Evolutionary conservation across 1,140 invertebrate genomes (phyloP), one percentile per base, ranked within the genome.

Genomic region (Pogonognathellus flavescens): DNA sequence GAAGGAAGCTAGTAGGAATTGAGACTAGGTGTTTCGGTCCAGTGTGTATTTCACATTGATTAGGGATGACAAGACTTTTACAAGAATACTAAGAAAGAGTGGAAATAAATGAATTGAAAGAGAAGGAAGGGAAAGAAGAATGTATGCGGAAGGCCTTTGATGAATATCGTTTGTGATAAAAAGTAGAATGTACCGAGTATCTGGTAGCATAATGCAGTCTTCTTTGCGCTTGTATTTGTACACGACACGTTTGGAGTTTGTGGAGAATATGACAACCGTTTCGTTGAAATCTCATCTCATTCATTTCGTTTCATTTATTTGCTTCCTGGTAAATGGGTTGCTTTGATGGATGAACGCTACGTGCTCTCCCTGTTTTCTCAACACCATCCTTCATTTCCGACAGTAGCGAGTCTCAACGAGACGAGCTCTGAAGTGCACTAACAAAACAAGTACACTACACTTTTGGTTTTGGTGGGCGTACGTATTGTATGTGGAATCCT

Each of bases 221-320:
- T 41, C 31, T 41, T 41, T 41, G 31, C 31, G 31, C 31, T 41
- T 41, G 31, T 41, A 41, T 41, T 41, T 41, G 31, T 3, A 41
- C 31, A 41, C 31, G 5, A 25, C 62, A 66, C 22, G 6, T 20
- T 66, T 25, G 6, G 11, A 25, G 22, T 66, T 31, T 31, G 62
- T 66, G 22, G 62, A 66, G 62, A 31, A 20, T 20, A 66, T 66
- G 62, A 66, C 62, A 66, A 66, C 20, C 22, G 14, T 31, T 66
- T 66, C 62, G 62, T 66, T 20, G 62, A 66, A 66, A 66, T 66
- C 62, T 66, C 62, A 66, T 66, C 62, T 66, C 62, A 66, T 66
- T 66, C 62, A 66, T 66, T 66, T 66, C 62, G 62, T 66, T 66
- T 66, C 62, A 66, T 66, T 66, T 31, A 31, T 20, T 66, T 31